Base-by-base conservation (phyloP, 2,797 vertebrate species). In the Aeoliscus strigatus region DNA sequence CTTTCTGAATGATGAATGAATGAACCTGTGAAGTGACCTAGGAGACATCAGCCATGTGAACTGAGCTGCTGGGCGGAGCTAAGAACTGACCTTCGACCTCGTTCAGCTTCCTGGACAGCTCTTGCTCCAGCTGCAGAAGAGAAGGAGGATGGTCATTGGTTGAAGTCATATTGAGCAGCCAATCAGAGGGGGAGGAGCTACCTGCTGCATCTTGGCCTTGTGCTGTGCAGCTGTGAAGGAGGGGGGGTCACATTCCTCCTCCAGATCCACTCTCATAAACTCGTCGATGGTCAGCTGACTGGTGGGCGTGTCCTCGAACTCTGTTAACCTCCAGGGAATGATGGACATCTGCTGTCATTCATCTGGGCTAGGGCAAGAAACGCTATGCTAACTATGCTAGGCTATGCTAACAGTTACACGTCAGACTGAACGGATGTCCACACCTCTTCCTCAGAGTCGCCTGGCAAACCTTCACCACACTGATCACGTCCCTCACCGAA, bases 401-500 rank as follows among this genome's bases (percentile, higher is more conserved):
- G n/a, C n/a, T n/a, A n/a, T n/a, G n/a, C n/a, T n/a, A n/a, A n/a
- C n/a, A n/a, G n/a, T n/a, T n/a, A n/a, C n/a, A n/a, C n/a, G n/a
- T n/a, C n/a, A n/a, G n/a, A n/a, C n/a, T n/a, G n/a, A n/a, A n/a
- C n/a, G 12, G 8, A 9, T 12, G 2, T 1, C 3, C 3, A 9
- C 52, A 97, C 94, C 94, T 92, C 84, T 94, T 97, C 10, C 90
- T 89, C 6, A 98, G 78, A 0, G 96, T 99, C 27, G 77, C 84
- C 52, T 98, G 94, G 37, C 96, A 98, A 60, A 99, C 96, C 86
- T 98, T 99, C n/a, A 97, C 96, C 23, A 98, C 87, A 0, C 86
- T 52, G 59, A 99, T 88, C 17, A 99, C 84, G 78, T 99, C 96
- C 63, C 94, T 98, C 53, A 92, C 77, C 1, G 95, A 98, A 7